Evolutionary conservation across 2,113 vertebrate species (phyloP).

Genomic region (Odontophorus gujanensis): DNA sequence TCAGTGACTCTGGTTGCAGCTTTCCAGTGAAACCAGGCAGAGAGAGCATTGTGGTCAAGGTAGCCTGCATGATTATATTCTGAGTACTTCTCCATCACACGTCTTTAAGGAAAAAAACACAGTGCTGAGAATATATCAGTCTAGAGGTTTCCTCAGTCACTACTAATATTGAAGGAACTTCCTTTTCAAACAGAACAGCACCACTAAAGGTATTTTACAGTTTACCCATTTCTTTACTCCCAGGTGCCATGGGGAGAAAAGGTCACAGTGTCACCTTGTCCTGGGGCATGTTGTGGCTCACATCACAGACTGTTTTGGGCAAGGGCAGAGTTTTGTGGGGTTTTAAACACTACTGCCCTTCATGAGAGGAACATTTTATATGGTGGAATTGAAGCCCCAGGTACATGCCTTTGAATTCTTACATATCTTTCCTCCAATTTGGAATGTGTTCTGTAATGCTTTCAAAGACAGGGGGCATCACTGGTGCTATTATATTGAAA

Average conservation of each 20-base stretch:
- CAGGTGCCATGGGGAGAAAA: background rate
- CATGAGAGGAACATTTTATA: background rate
- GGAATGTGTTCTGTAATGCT: background rate
- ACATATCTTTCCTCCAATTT: background rate
- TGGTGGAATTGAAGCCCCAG: background rate
- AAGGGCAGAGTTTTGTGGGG: background rate
- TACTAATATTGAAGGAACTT: background rate
- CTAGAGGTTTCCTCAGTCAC: background rate
- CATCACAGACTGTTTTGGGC: background rate
- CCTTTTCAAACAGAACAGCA: background rate
- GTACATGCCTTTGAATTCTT: background rate
- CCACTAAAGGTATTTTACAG: background rate
- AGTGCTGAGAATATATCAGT: background rate
- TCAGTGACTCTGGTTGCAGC: background rate
- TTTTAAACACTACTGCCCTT: background rate
- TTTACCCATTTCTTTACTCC: background rate
- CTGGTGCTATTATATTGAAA: background rate
- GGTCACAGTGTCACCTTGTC: background rate
- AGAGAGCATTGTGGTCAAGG: background rate
- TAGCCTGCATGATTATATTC: rapidly evolving
- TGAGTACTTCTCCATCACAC: background rate
- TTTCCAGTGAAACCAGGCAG: background rate
- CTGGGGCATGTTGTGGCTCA: background rate
- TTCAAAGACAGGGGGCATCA: background rate
- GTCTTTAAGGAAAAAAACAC: background rate